Conservation (phyloP, 2,888 invertebrate genomes). For the Acleris literana region DNA sequence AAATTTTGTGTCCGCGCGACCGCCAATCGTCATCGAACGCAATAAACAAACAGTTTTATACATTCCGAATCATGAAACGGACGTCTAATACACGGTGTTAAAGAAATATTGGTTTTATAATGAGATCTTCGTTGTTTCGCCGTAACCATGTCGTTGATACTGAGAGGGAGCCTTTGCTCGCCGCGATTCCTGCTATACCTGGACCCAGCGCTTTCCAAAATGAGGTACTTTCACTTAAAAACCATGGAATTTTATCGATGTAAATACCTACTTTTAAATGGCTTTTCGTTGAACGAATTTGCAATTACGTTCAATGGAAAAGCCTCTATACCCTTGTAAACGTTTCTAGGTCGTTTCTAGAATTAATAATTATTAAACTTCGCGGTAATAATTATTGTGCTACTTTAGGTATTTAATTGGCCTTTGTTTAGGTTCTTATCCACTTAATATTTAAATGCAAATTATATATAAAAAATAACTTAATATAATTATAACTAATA, state of each 20-base stretch:
- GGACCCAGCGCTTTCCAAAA: conserved; percentile 49
- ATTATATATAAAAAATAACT: too few relatives aligned
- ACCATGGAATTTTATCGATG: not conserved
- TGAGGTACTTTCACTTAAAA: conserved; percentile 54
- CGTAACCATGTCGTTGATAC: conserved; percentile 50
- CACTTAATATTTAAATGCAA: too few relatives aligned
- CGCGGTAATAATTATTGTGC: not conserved
- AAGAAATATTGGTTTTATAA: conserved; percentile 49
- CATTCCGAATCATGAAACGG: conserved; percentile 4
- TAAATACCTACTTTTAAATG: conserved; percentile 5
- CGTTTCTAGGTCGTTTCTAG: conserved; percentile 17
- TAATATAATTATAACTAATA: too few relatives aligned
- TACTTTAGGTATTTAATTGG: not conserved
- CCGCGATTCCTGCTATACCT: conserved; percentile 53
- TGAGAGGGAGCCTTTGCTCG: conserved; percentile 66
- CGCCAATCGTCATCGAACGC: not conserved
- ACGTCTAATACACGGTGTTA: conserved; percentile 22
- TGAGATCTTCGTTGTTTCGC: conserved; percentile 65
- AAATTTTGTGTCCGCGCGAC: not conserved
- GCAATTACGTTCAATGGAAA: not conserved
- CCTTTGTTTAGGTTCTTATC: too few relatives aligned
- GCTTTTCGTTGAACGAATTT: not conserved
- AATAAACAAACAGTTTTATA: conserved; percentile 16
- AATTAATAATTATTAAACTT: not conserved
- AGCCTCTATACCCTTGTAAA: not conserved